These are phyloP conservation scores for Sycobia sp. DNA, from an alignment of 1,140 invertebrate species.

Conservation along the genomic window DNA sequence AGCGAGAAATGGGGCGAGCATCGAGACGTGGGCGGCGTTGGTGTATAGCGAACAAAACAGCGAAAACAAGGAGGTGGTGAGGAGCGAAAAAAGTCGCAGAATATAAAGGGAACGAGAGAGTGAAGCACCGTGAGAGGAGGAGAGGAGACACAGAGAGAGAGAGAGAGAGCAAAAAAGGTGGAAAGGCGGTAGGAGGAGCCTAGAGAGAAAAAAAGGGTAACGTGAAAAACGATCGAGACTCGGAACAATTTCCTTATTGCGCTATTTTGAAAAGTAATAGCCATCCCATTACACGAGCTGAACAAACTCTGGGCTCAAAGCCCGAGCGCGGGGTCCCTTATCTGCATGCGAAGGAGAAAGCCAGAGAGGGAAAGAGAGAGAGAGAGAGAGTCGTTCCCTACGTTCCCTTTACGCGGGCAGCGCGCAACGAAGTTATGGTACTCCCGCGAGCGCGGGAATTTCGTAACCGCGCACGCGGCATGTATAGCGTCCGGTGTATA, in stretches of 20 bases:
- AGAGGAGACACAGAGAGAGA: too few relatives aligned
- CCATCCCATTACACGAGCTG: constrained; percentile 29
- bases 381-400: constrained; percentile 33
- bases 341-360: constrained; percentile 37
- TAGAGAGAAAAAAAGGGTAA: constrained; percentile 12
- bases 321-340: constrained; percentile 27
- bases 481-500: not conserved
- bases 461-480: constrained; percentile 16
- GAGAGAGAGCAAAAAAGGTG: too few relatives aligned
- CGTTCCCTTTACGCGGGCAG: constrained; percentile 29
- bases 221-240: constrained; percentile 22
- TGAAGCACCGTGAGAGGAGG: too few relatives aligned
- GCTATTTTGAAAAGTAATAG: constrained; percentile 34
- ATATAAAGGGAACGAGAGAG: too few relatives aligned
- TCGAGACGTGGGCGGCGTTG: too few relatives aligned
- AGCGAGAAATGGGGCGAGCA: too few relatives aligned
- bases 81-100: too few relatives aligned
- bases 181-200: not conserved
- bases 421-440: constrained; percentile 31
- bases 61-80: too few relatives aligned
- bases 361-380: too few relatives aligned
- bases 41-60: too few relatives aligned
- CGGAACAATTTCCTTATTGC: constrained; percentile 34
- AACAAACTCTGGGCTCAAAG: constrained; percentile 33
- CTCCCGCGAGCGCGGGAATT: constrained; percentile 28